Evolutionary conservation across 1,140 invertebrate species (phyloP), one percentile per base, ranked within the genome.

Genomic region (Pseudomyrmex flavicornis): DNA sequence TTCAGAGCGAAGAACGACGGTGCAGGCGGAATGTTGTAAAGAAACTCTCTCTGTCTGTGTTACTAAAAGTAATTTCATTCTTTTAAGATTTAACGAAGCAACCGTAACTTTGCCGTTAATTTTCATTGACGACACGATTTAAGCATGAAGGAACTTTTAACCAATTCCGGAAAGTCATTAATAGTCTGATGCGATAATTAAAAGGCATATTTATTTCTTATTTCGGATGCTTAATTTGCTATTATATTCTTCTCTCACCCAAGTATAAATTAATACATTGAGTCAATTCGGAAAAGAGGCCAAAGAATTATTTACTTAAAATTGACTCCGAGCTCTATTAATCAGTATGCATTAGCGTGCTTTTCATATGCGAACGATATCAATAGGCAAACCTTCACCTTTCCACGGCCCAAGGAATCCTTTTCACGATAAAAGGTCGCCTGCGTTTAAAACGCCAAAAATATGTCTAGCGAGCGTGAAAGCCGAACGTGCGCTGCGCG

Each of bases 281-380:
- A 12, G 20, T 62, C 2, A 22, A 74, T 59, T 74, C 56, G 22
- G 46, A 52, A 17, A 22, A 74, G 46, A 20, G 35, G 1, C 2
- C 9, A 56, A 2, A n/a, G 48, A 77, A 77, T 66, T 54, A 56
- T 69, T 77, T 69, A 68, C 35, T n/a, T n/a, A 22, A 77, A 66
- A 77, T 58, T 58, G n/a, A 8, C 8, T 48, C 20, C 65, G 1
- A 17, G 15, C 26, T 44, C 15, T 63, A 46, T 44, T 65, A 8
- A 20, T 17, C 10, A 2, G 35, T 20, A 15, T 46, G 73, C 35
- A 69, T 66, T 17, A 68, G 15, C 35, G n/a, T 68, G 22, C 2
- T 35, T 35, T 56, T 77, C 75, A 54, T 56, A 20, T 1, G 26
- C 61, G 61, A 65, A 44, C 48, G 35, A 56, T 68, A 77, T 77